Conservation (phyloP, 1,140 invertebrate species). For the Thaumatotibia leucotreta region DNA sequence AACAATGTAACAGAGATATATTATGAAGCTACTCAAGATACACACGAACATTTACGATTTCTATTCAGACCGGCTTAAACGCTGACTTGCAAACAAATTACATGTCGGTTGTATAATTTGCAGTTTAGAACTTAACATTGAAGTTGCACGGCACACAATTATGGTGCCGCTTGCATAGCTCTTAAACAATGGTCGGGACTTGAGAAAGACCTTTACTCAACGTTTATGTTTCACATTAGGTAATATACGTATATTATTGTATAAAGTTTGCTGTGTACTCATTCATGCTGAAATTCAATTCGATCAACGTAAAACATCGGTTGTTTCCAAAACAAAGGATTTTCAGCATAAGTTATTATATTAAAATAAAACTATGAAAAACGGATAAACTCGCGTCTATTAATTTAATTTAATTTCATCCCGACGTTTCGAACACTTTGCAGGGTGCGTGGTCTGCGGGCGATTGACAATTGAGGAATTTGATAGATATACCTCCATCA, state of each 20-base stretch:
- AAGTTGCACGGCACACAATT: conserved; percentile 11
- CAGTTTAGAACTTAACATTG: conserved; percentile 10
- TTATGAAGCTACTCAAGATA: background rate
- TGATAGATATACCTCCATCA: too few relatives aligned
- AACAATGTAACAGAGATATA: background rate
- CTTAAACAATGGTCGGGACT: conserved; percentile 2
- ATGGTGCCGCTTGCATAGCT: background rate
- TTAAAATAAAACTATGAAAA: too few relatives aligned
- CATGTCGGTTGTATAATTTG: conserved; percentile 8
- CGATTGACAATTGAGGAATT: too few relatives aligned
- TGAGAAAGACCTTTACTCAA: background rate
- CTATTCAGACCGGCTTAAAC: background rate
- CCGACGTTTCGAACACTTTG: too few relatives aligned
- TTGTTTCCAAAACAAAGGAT: too few relatives aligned
- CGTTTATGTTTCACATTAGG: background rate
- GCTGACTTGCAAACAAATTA: background rate
- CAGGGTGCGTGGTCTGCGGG: too few relatives aligned
- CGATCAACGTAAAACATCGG: background rate
- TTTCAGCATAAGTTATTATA: too few relatives aligned
- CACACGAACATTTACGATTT: background rate
- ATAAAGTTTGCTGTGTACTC: background rate
- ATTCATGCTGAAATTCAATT: background rate
- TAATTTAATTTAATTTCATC: too few relatives aligned
- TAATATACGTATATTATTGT: background rate
- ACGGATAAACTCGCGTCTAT: too few relatives aligned